phyloP scores from a whole-genome alignment of 2,888 invertebrate species.

The Spatulosminthurus flaviceps region DNA sequence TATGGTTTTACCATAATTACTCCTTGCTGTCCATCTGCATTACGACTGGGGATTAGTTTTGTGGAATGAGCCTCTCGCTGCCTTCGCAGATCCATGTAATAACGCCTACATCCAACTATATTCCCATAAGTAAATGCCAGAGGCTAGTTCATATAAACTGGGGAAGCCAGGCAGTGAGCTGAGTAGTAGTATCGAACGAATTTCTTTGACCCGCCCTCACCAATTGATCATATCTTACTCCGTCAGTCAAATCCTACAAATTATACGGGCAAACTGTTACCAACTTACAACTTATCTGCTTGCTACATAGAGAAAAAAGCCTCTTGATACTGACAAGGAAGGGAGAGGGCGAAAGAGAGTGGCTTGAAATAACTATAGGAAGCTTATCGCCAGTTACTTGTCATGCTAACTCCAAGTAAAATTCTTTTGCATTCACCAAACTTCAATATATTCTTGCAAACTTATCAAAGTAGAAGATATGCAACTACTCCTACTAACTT shows the following conservation, averaged over 20 bases:
- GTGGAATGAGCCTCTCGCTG: too few relatives aligned
- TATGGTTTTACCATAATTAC: slow-evolving; percentile 48
- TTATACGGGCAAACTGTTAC: slow-evolving; percentile 12
- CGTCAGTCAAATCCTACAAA: slow-evolving; percentile 24
- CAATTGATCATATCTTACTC: slow-evolving; percentile 18
- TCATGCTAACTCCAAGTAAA: slow-evolving; percentile 8
- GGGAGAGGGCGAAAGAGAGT: background rate
- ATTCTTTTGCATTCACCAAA: background rate
- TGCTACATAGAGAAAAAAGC: too few relatives aligned
- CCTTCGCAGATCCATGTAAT: too few relatives aligned
- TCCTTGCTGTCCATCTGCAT: slow-evolving; percentile 49
- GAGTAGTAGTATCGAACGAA: background rate
- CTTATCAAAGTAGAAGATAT: too few relatives aligned
- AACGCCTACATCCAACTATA: too few relatives aligned
- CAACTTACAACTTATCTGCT: slow-evolving; percentile 20
- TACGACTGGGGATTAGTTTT: slow-evolving; percentile 34
- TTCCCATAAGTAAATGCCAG: too few relatives aligned
- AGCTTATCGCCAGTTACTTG: slow-evolving; percentile 20
- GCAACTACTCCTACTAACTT: too few relatives aligned
- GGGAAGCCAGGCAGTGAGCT: background rate
- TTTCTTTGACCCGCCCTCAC: slow-evolving; percentile 3
- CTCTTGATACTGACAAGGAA: slow-evolving; percentile 6
- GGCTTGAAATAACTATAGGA: slow-evolving; percentile 25
- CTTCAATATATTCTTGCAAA: too few relatives aligned
- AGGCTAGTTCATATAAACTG: background rate